Conservation (phyloP, 2,797 vertebrate genomes). For the Coendou prehensilis region DNA sequence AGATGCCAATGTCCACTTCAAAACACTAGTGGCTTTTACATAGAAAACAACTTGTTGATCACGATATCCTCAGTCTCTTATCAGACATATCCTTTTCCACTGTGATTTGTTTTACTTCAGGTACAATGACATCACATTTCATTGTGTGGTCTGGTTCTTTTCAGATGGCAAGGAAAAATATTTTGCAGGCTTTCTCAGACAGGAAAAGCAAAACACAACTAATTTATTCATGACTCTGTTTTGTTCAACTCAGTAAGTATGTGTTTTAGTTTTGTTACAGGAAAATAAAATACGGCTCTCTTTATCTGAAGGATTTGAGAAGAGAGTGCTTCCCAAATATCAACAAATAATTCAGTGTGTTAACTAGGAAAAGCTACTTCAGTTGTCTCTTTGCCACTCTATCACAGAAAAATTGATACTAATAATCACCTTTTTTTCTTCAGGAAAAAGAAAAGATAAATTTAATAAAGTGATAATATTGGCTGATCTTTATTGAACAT, state of each 20-base stretch:
- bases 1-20: constrained; percentile 56
- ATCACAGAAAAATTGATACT: neutral
- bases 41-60: constrained; percentile 69
- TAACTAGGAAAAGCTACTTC: neutral
- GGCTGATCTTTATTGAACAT: neutral
- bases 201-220: constrained; percentile 63
- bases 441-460: constrained; percentile 22
- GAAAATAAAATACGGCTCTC: constrained; percentile 59
- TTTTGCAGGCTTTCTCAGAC: constrained; percentile 58
- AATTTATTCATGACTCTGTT: constrained; percentile 77
- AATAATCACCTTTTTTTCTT: neutral
- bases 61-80: constrained; percentile 29
- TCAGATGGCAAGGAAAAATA: constrained; percentile 70
- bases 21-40: constrained; percentile 73
- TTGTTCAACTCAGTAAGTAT: constrained; percentile 52
- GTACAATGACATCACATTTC: neutral
- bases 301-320: constrained; percentile 57
- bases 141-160: constrained; percentile 59
- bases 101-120: constrained; percentile 59
- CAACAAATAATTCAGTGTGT: constrained; percentile 35
- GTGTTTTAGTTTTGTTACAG: constrained; percentile 59
- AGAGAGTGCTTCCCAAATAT: constrained; percentile 20
- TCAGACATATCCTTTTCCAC: neutral
- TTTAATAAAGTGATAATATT: neutral
- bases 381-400: neutral